Conservation (phyloP, 2,888 invertebrate genomes). For the Cataglyphis cursor region DNA sequence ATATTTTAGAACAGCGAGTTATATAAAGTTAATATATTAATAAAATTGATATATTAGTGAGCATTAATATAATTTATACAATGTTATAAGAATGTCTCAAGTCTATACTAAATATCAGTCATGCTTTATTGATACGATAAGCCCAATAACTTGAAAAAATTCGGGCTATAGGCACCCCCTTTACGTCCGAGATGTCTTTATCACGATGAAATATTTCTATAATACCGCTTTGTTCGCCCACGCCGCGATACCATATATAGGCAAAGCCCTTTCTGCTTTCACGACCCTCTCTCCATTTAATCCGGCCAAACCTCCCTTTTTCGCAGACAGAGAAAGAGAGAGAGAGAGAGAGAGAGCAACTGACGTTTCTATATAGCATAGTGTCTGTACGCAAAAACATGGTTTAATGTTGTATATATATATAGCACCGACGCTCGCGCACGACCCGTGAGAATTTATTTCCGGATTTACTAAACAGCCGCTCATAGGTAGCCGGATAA, state of each 20-base stretch:
- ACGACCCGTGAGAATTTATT: conserved; percentile 38
- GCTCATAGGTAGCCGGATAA: conserved; percentile 42
- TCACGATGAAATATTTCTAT: conserved; percentile 54
- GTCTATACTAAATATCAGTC: conserved; percentile 6
- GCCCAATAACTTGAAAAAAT: conserved; percentile 42
- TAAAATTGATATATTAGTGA: neutral
- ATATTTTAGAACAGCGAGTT: neutral
- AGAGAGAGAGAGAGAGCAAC: neutral
- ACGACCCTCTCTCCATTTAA: conserved; percentile 56
- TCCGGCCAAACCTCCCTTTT: conserved; percentile 44
- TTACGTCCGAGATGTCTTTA: conserved; percentile 40
- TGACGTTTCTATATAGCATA: conserved; percentile 16
- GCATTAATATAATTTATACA: neutral
- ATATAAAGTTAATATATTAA: conserved; percentile 5
- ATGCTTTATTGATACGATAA: conserved; percentile 16
- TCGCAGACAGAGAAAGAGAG: neutral
- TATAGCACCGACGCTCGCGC: conserved; percentile 1
- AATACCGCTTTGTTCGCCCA: conserved; percentile 52
- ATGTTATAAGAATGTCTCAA: neutral
- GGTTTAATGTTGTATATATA: conserved; percentile 5
- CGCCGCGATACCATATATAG: conserved; percentile 8
- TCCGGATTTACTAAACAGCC: conserved; percentile 49
- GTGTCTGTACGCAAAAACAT: conserved; percentile 34
- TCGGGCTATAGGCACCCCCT: conserved; percentile 22
- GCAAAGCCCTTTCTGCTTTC: conserved; percentile 32